Conservation (phyloP, 2,113 vertebrate species). For the Xyrauchen texanus region DNA sequence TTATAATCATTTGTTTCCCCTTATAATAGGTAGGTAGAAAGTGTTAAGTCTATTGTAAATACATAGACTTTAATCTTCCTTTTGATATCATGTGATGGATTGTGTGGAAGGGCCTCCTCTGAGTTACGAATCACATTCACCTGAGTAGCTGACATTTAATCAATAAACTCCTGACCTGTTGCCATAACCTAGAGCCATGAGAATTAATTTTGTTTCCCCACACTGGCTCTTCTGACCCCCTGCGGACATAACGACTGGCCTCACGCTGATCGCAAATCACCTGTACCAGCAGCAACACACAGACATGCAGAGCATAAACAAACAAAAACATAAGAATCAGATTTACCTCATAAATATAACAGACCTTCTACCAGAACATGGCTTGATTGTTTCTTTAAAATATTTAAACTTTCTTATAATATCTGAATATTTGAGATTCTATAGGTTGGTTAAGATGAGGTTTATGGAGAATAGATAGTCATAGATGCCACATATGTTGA, state of each 20-base stretch:
- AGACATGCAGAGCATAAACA: conserved; percentile 9
- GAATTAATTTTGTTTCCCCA: conserved; percentile 71
- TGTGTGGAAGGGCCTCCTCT: conserved; percentile 59
- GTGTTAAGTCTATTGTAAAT: conserved; percentile 50
- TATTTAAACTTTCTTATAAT: no score
- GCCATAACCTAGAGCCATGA: conserved; percentile 69
- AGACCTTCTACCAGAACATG: no score
- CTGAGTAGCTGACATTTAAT: conserved; percentile 76
- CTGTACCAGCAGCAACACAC: conserved; percentile 44
- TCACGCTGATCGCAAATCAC: conserved; percentile 55
- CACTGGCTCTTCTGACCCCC: conserved; percentile 60
- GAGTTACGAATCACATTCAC: conserved; percentile 76
- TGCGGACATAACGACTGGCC: conserved; percentile 55
- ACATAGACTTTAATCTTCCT: conserved; percentile 60
- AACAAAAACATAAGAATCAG: neutral
- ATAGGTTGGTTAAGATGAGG: no score
- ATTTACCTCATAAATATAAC: neutral
- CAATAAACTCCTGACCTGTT: conserved; percentile 78
- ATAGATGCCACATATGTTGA: neutral
- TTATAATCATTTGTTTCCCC: no score
- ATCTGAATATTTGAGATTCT: no score
- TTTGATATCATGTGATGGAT: conserved; percentile 64
- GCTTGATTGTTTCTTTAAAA: no score
- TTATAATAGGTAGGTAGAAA: neutral
- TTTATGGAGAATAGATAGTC: neutral